phyloP scores from a whole-genome alignment of 2,113 vertebrate genomes.

The Paratilapia polleni region DNA sequence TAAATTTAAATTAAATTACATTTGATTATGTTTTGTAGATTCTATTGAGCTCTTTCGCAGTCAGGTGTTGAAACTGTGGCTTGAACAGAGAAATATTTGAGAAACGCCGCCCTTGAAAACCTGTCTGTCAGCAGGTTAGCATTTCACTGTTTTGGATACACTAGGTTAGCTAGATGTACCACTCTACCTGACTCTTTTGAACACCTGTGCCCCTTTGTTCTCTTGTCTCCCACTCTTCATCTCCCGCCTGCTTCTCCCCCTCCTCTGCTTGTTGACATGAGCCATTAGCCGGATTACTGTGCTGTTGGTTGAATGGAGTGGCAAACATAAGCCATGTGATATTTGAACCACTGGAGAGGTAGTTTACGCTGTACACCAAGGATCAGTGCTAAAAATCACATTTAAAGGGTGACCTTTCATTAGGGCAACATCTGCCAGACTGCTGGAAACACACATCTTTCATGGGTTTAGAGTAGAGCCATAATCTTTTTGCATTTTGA shows the following conservation, averaged over 20 bases:
- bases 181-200: slow-evolving; percentile 2
- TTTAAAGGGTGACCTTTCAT: slow-evolving; percentile 1
- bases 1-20: background rate
- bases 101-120: background rate
- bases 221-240: slow-evolving; percentile 1
- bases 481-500: background rate
- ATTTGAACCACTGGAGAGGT: slow-evolving; percentile 25
- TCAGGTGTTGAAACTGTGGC: background rate
- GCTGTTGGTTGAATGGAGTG: slow-evolving; percentile 36
- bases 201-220: background rate
- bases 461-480: background rate
- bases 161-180: slow-evolving; percentile 18
- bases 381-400: slow-evolving; percentile 23
- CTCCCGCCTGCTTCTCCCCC: slow-evolving; percentile 25
- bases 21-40: background rate
- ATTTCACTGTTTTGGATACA: slow-evolving; percentile 1
- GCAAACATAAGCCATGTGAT: slow-evolving; percentile 57
- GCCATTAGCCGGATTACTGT: slow-evolving; percentile 42
- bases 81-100: slow-evolving; percentile 11
- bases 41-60: background rate
- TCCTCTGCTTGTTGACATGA: slow-evolving; percentile 28
- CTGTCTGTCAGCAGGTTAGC: background rate
- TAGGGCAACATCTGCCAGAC: slow-evolving; percentile 18
- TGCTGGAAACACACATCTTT: background rate
- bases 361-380: slow-evolving; percentile 43